Conservation (phyloP, 23 tunicate species). For the Clavelina lepadiformis region DNA sequence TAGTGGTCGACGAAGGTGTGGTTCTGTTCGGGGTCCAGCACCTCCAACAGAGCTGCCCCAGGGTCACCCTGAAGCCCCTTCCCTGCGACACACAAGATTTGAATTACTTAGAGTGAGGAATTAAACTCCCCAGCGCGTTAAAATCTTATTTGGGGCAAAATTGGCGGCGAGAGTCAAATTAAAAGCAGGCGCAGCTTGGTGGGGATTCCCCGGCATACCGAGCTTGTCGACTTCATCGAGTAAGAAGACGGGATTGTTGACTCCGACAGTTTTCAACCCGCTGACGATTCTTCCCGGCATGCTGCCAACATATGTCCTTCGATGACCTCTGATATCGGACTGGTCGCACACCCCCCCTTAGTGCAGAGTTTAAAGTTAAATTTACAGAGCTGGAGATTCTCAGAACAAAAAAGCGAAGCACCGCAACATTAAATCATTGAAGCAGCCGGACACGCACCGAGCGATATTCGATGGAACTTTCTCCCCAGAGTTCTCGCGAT, state of each 20-base stretch:
- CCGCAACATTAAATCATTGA: background rate
- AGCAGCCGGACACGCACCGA: conserved; percentile 19
- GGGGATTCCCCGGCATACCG: too few species aligned
- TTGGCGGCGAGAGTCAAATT: too few species aligned
- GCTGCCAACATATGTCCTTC: conserved; percentile 61
- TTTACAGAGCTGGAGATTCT: background rate
- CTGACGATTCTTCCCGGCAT: conserved; percentile 57
- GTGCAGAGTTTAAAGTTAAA: background rate
- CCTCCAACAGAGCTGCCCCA: conserved; percentile 59
- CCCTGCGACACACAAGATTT: conserved; percentile 10
- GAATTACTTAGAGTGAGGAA: too few species aligned
- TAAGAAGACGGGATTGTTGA: conserved; percentile 49
- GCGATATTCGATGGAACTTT: conserved; percentile 59
- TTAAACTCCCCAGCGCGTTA: too few species aligned
- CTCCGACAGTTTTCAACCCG: conserved; percentile 50
- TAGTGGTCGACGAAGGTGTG: conserved; percentile 54
- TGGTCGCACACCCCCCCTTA: conserved; percentile 66
- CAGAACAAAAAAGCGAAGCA: background rate
- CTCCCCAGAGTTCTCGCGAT: conserved; percentile 59
- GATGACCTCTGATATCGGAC: conserved; percentile 53
- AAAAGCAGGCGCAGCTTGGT: too few species aligned
- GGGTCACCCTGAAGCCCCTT: conserved; percentile 63
- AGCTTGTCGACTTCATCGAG: conserved; percentile 70
- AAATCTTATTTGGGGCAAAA: too few species aligned
- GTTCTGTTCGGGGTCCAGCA: conserved; percentile 65